A percentile compares a stretch with the other conserved stretches of the same genome.
phyloP scores from a whole-genome alignment of 2,888 invertebrate genomes.

The Cremastinae sp. region DNA sequence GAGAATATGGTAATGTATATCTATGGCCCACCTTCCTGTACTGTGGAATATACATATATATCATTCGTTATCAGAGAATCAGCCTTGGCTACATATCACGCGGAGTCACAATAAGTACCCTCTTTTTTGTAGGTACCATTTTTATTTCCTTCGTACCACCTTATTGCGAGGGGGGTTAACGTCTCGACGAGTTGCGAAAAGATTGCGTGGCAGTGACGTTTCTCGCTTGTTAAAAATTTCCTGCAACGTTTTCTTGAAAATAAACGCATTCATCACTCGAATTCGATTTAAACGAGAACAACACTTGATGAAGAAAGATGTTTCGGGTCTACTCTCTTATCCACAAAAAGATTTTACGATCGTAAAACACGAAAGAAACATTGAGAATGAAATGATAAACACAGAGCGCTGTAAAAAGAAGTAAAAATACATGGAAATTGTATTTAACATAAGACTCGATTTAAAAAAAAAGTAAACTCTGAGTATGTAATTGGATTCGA shows the following conservation, averaged over 20 bases:
- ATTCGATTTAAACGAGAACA: too few species aligned
- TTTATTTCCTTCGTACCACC: slow-evolving; percentile 5
- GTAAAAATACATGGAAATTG: too few species aligned
- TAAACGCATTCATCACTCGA: too few species aligned
- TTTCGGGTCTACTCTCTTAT: slow-evolving; percentile 52
- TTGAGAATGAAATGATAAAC: slow-evolving; percentile 9
- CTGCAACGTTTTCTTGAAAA: too few species aligned
- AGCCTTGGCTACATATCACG: slow-evolving; percentile 63
- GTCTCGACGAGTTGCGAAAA: too few species aligned
- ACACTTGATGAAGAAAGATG: slow-evolving; percentile 38
- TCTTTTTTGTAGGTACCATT: slow-evolving; percentile 39
- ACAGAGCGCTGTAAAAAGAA: too few species aligned
- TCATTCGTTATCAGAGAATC: slow-evolving; percentile 58
- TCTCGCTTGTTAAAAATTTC: too few species aligned
- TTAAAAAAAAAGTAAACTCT: slow-evolving; percentile 1
- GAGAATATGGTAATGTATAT: not conserved
- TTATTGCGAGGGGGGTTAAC: slow-evolving; percentile 8
- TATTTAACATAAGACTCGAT: too few species aligned
- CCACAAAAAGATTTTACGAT: slow-evolving; percentile 45
- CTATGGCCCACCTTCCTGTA: not conserved
- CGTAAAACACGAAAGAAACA: slow-evolving; percentile 35
- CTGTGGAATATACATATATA: slow-evolving; percentile 10
- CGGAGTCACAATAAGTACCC: slow-evolving; percentile 34
- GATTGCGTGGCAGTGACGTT: too few species aligned
- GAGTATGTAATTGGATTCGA: slow-evolving; percentile 21